Conservation (phyloP, 2,888 invertebrate species). For the Oxytorus armatus region DNA sequence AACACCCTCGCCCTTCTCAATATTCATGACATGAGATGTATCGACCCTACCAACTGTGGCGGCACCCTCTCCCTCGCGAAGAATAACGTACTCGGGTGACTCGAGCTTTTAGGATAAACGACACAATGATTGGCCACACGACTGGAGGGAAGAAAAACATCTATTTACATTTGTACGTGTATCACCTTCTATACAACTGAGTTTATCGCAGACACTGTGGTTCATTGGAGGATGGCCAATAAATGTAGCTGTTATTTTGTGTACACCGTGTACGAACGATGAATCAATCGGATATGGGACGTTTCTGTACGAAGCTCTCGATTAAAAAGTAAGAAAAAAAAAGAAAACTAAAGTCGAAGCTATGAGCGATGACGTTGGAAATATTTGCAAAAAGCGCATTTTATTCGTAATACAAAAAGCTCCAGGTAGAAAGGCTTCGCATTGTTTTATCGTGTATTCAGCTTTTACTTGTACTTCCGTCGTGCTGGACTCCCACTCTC, state of each 20-base stretch:
- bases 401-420: slow-evolving; percentile 46
- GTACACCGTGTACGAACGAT: slow-evolving; percentile 3
- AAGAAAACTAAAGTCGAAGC: slow-evolving; percentile 18
- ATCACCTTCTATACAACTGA: background rate
- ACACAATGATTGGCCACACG: background rate
- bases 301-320: slow-evolving; percentile 35
- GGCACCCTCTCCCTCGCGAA: background rate
- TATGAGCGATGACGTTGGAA: slow-evolving; percentile 15
- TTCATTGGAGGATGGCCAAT: slow-evolving; percentile 18
- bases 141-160: background rate
- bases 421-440: slow-evolving; percentile 4
- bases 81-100: background rate
- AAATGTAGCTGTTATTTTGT: slow-evolving; percentile 1
- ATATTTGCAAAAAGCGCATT: slow-evolving; percentile 37
- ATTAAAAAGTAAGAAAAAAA: slow-evolving; percentile 44
- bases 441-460: slow-evolving; percentile 40
- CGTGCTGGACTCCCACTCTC: too few relatives aligned
- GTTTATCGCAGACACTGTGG: background rate
- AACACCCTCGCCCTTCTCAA: slow-evolving; percentile 1
- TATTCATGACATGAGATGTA: slow-evolving; percentile 16
- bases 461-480: background rate
- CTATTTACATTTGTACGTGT: background rate
- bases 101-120: background rate
- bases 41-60: slow-evolving; percentile 16
- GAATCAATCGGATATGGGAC: slow-evolving; percentile 45